These are phyloP conservation scores for Zapus hudsonius DNA, from an alignment of 2,113 vertebrate genomes.

Conservation along the genomic window DNA sequence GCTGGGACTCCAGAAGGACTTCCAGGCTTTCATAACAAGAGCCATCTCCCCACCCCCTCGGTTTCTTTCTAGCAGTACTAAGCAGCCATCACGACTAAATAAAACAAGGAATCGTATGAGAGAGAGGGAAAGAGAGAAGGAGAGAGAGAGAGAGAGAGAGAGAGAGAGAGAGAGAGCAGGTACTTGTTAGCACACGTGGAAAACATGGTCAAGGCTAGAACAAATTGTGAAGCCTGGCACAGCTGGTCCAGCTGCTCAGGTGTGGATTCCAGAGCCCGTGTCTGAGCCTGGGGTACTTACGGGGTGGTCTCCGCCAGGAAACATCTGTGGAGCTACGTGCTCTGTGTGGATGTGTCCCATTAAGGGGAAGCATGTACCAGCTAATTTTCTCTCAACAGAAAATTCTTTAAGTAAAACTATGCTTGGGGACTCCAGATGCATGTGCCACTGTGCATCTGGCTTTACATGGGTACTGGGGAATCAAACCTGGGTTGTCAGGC, in stretches of 20 bases:
- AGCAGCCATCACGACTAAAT: background rate
- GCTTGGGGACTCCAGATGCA: background rate
- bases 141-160: no score
- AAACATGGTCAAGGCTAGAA: background rate
- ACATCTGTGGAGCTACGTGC: background rate
- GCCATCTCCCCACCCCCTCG: no score
- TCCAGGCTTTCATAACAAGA: no score
- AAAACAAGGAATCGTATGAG: background rate
- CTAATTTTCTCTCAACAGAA: background rate
- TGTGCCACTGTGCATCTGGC: no score
- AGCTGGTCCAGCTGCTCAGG: no score
- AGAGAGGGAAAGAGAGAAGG: no score
- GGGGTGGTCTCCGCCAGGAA: constrained; percentile 1
- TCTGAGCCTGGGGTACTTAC: background rate
- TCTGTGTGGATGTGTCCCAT: background rate
- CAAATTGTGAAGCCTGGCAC: background rate
- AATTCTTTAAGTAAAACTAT: constrained; percentile 13
- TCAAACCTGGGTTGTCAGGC: no score
- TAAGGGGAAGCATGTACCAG: background rate
- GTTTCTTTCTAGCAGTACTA: background rate
- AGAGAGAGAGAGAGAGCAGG: background rate
- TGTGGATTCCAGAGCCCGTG: background rate
- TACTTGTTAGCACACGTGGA: background rate
- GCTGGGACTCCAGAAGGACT: no score
- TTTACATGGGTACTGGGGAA: no score